These are phyloP conservation scores for Suricata suricatta DNA, from an alignment of 2,113 vertebrate genomes.

Conservation along the genomic window DNA sequence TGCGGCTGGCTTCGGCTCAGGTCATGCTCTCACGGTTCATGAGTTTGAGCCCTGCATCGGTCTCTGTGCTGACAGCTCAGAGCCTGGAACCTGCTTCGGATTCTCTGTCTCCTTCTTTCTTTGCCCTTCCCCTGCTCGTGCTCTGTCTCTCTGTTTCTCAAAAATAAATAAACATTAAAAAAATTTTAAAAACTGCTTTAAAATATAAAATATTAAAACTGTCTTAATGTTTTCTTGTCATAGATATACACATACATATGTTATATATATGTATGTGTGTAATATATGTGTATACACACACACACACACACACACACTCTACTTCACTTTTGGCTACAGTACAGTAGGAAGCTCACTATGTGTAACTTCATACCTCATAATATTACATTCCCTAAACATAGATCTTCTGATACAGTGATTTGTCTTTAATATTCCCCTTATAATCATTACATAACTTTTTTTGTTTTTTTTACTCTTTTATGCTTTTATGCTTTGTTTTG, in stretches of 20 bases:
- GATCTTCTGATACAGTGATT: not conserved
- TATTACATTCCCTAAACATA: not conserved
- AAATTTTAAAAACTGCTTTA: not conserved
- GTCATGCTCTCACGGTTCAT: too few species aligned
- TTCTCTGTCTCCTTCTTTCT: too few species aligned
- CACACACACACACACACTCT: not conserved
- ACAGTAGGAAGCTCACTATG: not conserved
- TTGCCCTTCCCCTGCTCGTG: too few species aligned
- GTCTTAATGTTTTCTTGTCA: not conserved
- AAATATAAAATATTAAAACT: not conserved
- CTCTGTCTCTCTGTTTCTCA: too few species aligned
- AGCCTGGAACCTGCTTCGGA: too few species aligned
- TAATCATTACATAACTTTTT: not conserved
- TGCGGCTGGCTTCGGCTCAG: too few species aligned
- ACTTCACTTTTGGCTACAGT: not conserved
- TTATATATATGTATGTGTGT: too few species aligned
- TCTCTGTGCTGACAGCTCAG: too few species aligned
- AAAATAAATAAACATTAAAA: too few species aligned
- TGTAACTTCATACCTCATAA: not conserved
- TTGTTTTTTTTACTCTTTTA: not conserved
- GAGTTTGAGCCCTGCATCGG: too few species aligned
- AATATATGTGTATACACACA: too few species aligned
- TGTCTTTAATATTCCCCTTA: not conserved
- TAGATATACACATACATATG: too few species aligned
- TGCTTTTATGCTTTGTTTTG: not conserved